These are phyloP conservation scores for Crocidura indochinensis DNA, from an alignment of 2,797 vertebrate species.

Conservation along the genomic window DNA sequence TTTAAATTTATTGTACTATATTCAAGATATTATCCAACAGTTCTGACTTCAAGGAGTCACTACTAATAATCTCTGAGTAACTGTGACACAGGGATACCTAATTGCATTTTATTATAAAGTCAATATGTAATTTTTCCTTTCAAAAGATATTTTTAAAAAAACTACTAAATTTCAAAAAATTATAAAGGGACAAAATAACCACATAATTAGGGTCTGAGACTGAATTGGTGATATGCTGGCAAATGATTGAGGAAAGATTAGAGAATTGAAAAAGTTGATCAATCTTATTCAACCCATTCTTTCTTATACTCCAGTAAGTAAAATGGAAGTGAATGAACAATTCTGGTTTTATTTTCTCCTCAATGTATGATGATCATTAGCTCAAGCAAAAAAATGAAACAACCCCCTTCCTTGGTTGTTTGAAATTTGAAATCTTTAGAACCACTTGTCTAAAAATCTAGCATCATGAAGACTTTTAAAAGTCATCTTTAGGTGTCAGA, in stretches of 20 bases:
- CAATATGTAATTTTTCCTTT: neutral
- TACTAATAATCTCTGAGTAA: neutral
- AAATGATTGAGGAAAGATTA: conserved; percentile 25
- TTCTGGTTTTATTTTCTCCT: neutral
- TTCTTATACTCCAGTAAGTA: neutral
- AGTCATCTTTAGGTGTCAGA: neutral
- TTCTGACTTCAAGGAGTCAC: neutral
- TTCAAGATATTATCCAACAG: neutral
- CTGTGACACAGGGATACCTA: neutral
- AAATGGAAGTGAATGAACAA: neutral
- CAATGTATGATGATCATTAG: neutral
- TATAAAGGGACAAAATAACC: conserved; percentile 32
- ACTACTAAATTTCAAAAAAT: conserved; percentile 11
- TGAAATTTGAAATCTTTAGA: conserved; percentile 13
- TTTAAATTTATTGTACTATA: neutral
- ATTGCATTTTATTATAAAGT: neutral
- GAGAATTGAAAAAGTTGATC: conserved; percentile 21
- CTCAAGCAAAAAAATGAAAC: neutral
- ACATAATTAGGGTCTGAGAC: neutral
- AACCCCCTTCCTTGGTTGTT: neutral
- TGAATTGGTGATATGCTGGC: neutral
- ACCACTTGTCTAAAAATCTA: neutral
- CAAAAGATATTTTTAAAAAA: neutral
- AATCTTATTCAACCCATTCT: neutral
- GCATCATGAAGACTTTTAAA: neutral